Evolutionary conservation across 2,888 invertebrate species (phyloP).

Genomic region (Biston betularia): DNA sequence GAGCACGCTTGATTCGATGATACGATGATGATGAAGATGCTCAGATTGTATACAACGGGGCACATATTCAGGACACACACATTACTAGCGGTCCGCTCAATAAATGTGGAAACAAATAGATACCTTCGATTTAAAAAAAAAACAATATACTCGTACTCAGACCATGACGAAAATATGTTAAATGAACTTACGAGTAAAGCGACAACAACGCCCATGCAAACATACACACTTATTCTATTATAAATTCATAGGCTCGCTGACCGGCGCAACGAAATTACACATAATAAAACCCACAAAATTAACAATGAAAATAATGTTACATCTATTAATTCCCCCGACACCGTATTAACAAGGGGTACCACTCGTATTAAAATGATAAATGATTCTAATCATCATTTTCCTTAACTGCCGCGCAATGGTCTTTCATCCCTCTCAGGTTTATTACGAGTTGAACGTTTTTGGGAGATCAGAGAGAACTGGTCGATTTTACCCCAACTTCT

Average conservation of each 20-base stretch:
- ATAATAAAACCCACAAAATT: conserved; percentile 74
- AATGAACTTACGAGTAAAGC: background rate
- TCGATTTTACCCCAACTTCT: conserved; percentile 68
- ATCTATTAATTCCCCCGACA: conserved; percentile 81
- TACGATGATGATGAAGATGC: too few species aligned
- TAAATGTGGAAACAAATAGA: too few species aligned
- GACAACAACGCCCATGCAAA: background rate
- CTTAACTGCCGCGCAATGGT: conserved; percentile 51
- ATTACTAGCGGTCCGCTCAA: too few species aligned
- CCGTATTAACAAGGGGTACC: conserved; percentile 79
- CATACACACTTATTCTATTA: conserved; percentile 46
- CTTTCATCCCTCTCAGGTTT: conserved; percentile 17
- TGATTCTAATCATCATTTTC: conserved; percentile 78
- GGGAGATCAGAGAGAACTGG: conserved; percentile 58
- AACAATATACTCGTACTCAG: too few species aligned
- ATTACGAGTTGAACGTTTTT: conserved; percentile 31
- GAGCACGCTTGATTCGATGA: too few species aligned
- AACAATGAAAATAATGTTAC: conserved; percentile 80
- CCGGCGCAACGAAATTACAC: conserved; percentile 62
- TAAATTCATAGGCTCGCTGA: conserved; percentile 57
- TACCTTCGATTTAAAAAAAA: too few species aligned
- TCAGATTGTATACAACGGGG: too few species aligned
- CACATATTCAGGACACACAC: too few species aligned
- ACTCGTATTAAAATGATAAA: conserved; percentile 84
- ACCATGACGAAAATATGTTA: background rate